These are phyloP conservation scores for Aplochiton taeniatus DNA, from an alignment of 2,797 vertebrate species.

Conservation along the genomic window DNA sequence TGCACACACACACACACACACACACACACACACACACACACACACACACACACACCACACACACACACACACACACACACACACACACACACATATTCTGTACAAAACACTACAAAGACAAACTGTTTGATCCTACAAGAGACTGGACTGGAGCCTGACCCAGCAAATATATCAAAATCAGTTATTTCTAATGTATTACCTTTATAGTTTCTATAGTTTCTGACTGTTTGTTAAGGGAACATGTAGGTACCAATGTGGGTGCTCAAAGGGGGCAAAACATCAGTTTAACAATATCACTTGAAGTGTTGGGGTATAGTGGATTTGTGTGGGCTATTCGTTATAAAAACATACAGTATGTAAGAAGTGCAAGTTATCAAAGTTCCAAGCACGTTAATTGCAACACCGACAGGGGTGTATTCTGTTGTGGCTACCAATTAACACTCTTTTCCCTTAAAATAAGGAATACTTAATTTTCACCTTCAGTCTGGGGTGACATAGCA, in stretches of 20 bases:
- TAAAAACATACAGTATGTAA: no score
- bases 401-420: no score
- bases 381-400: no score
- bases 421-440: slow-evolving; percentile 28
- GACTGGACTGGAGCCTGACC: no score
- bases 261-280: no score
- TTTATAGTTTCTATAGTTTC: not conserved
- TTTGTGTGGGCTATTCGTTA: no score
- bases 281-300: no score
- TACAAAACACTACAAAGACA: no score
- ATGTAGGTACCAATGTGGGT: no score
- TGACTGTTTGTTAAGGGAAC: not conserved
- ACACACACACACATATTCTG: not conserved
- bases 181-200: slow-evolving; percentile 1
- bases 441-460: slow-evolving; percentile 8
- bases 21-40: not conserved
- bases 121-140: not conserved
- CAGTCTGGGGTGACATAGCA: not conserved
- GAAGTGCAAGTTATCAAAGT: no score
- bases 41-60: no score
- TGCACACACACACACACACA: not conserved
- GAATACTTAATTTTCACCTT: slow-evolving; percentile 9
- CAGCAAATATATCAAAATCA: not conserved
- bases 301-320: no score
- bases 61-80: not conserved